Evolutionary conservation across 2,113 vertebrate species (phyloP), one percentile per base, ranked within the genome.

Genomic region (Tympanuchus pallidicinctus): DNA sequence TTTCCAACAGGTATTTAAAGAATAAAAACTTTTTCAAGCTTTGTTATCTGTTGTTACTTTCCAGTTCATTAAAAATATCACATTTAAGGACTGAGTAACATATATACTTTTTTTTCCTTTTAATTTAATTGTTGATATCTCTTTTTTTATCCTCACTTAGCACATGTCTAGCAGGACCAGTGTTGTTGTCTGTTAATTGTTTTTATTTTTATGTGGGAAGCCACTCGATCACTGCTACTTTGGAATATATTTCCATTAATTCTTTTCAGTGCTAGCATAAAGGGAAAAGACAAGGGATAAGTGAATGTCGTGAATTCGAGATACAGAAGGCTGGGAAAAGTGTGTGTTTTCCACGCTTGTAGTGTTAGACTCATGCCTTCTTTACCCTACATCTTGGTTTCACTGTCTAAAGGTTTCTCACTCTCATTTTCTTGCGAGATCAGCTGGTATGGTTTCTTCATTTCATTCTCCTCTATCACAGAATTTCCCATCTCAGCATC

Each of bases 361-460:
- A 86, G 65, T 77, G 85, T 71, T 95, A 91, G 70, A 71, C 36
- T 88, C 61, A 12, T 32, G 19, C 32, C n/a, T 65, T 36, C 36
- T 70, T 81, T 76, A 18, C 69, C 82, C 94, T 99, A 99, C 99
- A 99, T 99, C 97, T 99, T 99, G 92, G 98, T 99, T 97, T 99
- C 99, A 14, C 97, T 98, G 84, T 99, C 98, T 38, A 92, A 61
- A 15, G 97, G 96, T 86, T 98, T 99, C 72, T 98, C 98, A 2
- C 97, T 97, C 71, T 98, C 99, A 24, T 97, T 98, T 95, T 98
- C 98, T 95, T 99, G 98, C 30, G 97, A 97, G 89, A 99, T 98
- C 86, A 99, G 98, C 64, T 98, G 98, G 95, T 99, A 99, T 0
- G 98, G 98, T 85, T 99, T 99, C 97, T 98, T 99, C 97, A 98